A percentile compares a stretch with the other conserved stretches of the same genome.
Conservation (phyloP, 1,140 invertebrate genomes). For the Tribolium castaneum region DNA sequence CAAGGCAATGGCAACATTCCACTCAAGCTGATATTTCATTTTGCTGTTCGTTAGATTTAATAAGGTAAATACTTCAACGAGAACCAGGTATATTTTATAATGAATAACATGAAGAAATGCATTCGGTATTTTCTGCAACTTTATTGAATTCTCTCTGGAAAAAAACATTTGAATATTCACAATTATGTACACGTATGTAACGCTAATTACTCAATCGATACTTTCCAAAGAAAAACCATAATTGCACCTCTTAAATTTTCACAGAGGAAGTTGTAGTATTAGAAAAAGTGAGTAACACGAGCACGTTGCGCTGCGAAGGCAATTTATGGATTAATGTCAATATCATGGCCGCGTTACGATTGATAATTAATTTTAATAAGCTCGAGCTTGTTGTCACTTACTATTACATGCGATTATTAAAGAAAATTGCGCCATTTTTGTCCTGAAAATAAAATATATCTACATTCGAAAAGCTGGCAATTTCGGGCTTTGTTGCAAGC, state of each 20-base stretch:
- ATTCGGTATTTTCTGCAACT: not conserved
- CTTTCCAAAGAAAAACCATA: not conserved
- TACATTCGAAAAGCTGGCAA: not conserved
- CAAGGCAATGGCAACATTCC: not conserved
- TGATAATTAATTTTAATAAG: not conserved
- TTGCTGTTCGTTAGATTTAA: not conserved
- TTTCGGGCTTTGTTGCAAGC: not conserved
- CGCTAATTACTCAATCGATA: not conserved
- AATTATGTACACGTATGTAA: not conserved
- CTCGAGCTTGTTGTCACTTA: too few relatives aligned
- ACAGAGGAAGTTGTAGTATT: not conserved
- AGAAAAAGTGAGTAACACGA: not conserved
- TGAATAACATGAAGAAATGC: not conserved
- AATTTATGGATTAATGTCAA: not conserved
- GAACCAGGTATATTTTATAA: not conserved
- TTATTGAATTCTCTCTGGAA: not conserved
- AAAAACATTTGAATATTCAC: not conserved
- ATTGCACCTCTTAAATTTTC: not conserved
- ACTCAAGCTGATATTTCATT: not conserved
- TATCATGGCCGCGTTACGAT: not conserved
- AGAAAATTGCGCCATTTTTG: too few relatives aligned
- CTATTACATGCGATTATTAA: too few relatives aligned
- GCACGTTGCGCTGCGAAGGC: not conserved
- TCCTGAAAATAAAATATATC: too few relatives aligned
- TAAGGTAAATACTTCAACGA: not conserved